These are phyloP conservation scores for Apogon hyalosoma DNA, from an alignment of 2,797 vertebrate genomes.

Conservation along the genomic window DNA sequence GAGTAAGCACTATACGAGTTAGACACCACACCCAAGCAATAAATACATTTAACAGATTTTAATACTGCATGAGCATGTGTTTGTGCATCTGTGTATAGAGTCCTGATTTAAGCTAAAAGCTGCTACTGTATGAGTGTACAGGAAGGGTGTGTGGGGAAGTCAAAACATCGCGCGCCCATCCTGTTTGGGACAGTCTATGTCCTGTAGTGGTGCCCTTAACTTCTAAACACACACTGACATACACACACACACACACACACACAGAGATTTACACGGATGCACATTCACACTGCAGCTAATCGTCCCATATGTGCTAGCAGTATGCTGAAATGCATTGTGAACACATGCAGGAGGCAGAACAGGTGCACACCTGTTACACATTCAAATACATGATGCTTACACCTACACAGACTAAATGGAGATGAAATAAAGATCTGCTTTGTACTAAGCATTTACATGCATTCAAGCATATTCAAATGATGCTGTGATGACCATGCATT, in stretches of 20 bases:
- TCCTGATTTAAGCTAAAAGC: conserved; percentile 66
- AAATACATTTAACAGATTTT: conserved; percentile 27
- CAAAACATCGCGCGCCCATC: conserved; percentile 86
- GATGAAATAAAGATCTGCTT: conserved; percentile 57
- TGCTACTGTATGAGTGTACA: conserved; percentile 80
- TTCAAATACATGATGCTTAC: conserved; percentile 17
- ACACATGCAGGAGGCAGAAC: conserved; percentile 60
- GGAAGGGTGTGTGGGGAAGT: conserved; percentile 89
- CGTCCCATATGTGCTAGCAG: conserved; percentile 72
- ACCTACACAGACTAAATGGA: conserved; percentile 35
- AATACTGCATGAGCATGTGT: conserved; percentile 18
- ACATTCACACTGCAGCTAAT: conserved; percentile 58
- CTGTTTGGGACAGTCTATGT: conserved; percentile 87
- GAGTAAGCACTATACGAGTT: conserved; percentile 59
- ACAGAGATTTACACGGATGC: conserved; percentile 32
- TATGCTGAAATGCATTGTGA: conserved; percentile 43
- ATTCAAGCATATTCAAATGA: conserved; percentile 25
- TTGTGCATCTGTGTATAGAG: conserved; percentile 34
- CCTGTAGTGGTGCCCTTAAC: conserved; percentile 81
- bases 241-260: conserved; percentile 32
- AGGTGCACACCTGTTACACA: conserved; percentile 79
- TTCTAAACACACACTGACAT: conserved; percentile 54
- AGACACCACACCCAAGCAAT: conserved; percentile 46
- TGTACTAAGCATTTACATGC: conserved; percentile 32
- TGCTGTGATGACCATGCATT: conserved; percentile 24